Conservation (phyloP, 2,113 vertebrate genomes). For the Oryzias curvinotus region DNA sequence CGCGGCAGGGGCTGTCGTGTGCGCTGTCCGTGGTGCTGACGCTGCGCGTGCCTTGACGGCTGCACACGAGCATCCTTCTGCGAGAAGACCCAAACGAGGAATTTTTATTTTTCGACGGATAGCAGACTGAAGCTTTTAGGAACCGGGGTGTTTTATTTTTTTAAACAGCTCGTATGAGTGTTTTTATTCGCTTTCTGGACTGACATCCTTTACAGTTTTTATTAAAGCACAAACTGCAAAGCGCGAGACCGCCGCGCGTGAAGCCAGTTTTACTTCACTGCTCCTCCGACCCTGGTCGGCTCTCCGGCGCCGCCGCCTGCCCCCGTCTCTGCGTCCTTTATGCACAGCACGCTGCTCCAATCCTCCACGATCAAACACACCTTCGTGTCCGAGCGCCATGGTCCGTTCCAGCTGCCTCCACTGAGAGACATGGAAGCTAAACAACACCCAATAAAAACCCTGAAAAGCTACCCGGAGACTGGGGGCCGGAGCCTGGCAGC, state of each 20-base stretch:
- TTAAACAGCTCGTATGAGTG: not conserved
- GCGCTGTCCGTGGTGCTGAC: slow-evolving; percentile 87
- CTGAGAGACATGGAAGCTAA: slow-evolving; percentile 81
- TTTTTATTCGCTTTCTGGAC: not conserved
- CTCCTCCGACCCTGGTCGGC: slow-evolving; percentile 17
- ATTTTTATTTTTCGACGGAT: not conserved
- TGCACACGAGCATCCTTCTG: slow-evolving; percentile 60
- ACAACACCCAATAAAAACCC: slow-evolving; percentile 75
- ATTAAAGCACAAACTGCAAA: not conserved
- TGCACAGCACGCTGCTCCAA: slow-evolving; percentile 78
- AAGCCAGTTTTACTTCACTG: not conserved
- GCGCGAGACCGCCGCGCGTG: slow-evolving; percentile 5
- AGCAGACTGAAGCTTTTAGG: not conserved
- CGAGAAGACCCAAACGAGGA: slow-evolving; percentile 20
- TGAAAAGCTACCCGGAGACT: slow-evolving; percentile 78
- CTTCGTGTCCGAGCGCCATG: slow-evolving; percentile 78
- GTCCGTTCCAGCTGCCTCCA: slow-evolving; percentile 69
- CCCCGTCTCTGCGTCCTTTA: slow-evolving; percentile 68
- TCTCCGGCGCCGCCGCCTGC: slow-evolving; percentile 33
- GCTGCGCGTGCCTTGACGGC: slow-evolving; percentile 74
- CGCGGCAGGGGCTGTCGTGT: slow-evolving; percentile 57
- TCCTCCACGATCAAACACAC: slow-evolving; percentile 69
- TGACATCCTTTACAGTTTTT: not conserved
- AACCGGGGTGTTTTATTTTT: slow-evolving; percentile 6
- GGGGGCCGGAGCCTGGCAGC: slow-evolving; percentile 81